Evolutionary conservation across 2,888 invertebrate species (phyloP), one percentile per base, ranked within the genome.

Genomic region (Drosophila fulvimacula): DNA sequence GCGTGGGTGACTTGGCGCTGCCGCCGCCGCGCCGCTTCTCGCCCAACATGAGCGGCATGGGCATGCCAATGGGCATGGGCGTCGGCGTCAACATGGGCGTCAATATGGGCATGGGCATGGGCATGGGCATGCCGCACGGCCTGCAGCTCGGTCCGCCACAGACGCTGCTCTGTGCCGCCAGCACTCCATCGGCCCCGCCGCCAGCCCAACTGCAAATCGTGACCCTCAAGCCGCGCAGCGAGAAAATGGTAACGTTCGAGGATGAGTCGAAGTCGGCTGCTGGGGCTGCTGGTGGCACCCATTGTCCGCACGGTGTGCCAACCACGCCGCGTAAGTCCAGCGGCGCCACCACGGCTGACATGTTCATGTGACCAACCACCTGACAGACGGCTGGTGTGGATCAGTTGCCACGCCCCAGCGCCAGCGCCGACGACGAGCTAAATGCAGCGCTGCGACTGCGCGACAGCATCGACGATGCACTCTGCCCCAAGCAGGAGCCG

Each of bases 211-310:
- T 93, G 90, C 73, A 91, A 56, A 90, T 92, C 30, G 84, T 92
- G 6, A 91, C 93, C 3, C 94, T 94, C 73, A 94, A 94, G 77
- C 94, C 94, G 30, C 90, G 65, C 93, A 95, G 89, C 55, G 96
- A 96, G 91, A 96, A 96, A 91, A 95, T 96, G 95, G 96, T 96
- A 41, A 96, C 96, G 5, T 96, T 96, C 87, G 96, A 96, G 90
- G 96, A 96, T 91, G 96, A 96, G 70, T 92, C 93, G 21, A 93
- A 92, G 60, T 72, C 83, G 1, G 78, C 76, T 27, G 53, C 60
- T 3, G 24, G 38, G 0, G n/a, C 67, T 24, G 62, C 62, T 67
- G 69, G 80, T 30, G 81, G 86, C 19, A 89, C 87, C 4, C 90
- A 88, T 44, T 93, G 93, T 74, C 92, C 93, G 88, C 93, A 93